Percentiles rank a stretch among this genome's conserved stretches.
These are phyloP conservation scores for Amphiprion ocellaris DNA, from an alignment of 2,113 vertebrate genomes.

Conservation along the genomic window DNA sequence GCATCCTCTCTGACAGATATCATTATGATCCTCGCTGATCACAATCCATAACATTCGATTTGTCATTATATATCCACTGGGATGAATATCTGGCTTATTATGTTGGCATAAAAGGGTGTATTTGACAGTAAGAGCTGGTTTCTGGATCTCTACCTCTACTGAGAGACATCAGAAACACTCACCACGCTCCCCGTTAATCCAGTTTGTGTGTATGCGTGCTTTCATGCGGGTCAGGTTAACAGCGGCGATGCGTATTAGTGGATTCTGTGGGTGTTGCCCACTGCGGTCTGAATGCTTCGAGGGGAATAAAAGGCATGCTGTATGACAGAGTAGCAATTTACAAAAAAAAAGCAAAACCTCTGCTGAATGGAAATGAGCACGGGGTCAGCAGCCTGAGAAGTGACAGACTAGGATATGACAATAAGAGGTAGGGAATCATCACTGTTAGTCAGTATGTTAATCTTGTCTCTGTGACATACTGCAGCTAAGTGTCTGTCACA, in stretches of 20 bases:
- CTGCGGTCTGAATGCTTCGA: conserved; percentile 23
- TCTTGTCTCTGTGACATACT: conserved; percentile 15
- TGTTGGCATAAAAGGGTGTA: background rate
- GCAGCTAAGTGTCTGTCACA: conserved; percentile 25
- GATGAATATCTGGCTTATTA: conserved; percentile 35
- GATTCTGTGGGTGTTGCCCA: conserved; percentile 28
- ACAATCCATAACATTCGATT: conserved; percentile 39
- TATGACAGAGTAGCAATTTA: conserved; percentile 29
- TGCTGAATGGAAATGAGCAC: conserved; percentile 48
- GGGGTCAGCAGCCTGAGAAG: background rate
- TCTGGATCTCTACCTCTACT: conserved; percentile 15
- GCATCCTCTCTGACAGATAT: conserved; percentile 20
- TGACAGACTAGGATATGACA: conserved; percentile 6
- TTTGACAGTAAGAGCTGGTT: conserved; percentile 23
- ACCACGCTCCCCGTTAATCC: conserved; percentile 1
- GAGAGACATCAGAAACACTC: background rate
- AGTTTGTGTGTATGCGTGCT: conserved; percentile 4
- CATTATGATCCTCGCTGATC: conserved; percentile 30
- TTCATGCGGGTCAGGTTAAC: conserved; percentile 8
- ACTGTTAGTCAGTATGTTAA: conserved; percentile 15
- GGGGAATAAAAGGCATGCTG: background rate
- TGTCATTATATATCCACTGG: conserved; percentile 20
- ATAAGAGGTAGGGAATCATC: conserved; percentile 22
- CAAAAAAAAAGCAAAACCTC: conserved; percentile 35
- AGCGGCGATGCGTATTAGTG: background rate